Base-by-base conservation (phyloP, 2,888 invertebrate species). In the Eristalis pertinax region DNA sequence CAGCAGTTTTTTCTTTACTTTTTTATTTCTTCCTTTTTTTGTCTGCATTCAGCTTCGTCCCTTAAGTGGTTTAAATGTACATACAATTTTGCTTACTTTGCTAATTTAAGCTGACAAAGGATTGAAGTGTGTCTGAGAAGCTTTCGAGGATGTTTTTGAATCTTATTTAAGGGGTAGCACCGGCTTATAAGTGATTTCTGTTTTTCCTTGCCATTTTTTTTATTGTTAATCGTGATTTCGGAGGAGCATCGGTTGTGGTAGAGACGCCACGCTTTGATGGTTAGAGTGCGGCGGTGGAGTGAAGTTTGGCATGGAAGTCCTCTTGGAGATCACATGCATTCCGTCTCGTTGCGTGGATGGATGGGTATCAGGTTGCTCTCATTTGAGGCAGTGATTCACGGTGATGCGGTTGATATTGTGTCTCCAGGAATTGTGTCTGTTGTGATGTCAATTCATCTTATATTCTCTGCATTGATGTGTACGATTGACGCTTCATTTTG, bases 71-170 rank as follows among this genome's bases (percentile, higher is more conserved):
- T 83, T 83, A 65, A 82, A 86, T 60, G 50, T 50, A 80, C 60
- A 84, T 70, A 77, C 69, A 78, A 78, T 70, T 73, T 86, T 86
- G 86, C 83, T 83, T 86, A 86, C 78, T 63, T 67, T 72, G 86
- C 86, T 86, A 79, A 86, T 86, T 86, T 83, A 83, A 83, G 74
- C 72, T 75, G 75, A 86, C 83, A 83, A 86, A 79, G 83, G 43
- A 82, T 78, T 70, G 62, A 65, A 85, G 85, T 72, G 68, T 32
- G 86, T 86, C 86, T 86, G 75, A 86, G 83, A 78, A 64, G 26
- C 72, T 64, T 72, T 60, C 13, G 22, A 75, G 60, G 74, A 79
- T 79, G 64, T 67, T 26, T 50, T 50, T 50, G 50, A 50, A 19
- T 50, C 50, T 50, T 50, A 50, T 50, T 50, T 19, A 50, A 50